Base-by-base conservation (phyloP, 2,888 invertebrate species). In the Drosophila anomalipes region DNA sequence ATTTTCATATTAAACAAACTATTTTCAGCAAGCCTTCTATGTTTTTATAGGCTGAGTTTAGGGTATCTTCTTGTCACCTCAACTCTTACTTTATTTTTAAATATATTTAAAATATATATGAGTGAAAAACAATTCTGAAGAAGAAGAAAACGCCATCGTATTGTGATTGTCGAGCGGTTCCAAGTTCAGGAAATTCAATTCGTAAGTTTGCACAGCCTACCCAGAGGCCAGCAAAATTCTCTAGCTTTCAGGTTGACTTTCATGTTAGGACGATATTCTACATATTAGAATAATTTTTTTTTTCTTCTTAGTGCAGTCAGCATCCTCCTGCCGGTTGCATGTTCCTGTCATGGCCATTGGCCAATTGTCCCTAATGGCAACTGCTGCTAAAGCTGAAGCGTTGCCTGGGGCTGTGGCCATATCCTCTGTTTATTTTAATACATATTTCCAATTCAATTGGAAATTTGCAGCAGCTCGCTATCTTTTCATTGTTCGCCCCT, bases 371-470 rank as follows among this genome's bases (percentile, higher is more conserved):
- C 73, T 78, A 74, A 74, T 73, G 53, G 78, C 64, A 19, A 65
- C 37, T 37, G 37, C 26, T 58, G 67, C n/a, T 28, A 3, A 41
- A 41, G 28, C 56, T 26, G 47, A 9, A 16, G 16, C 47, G 7
- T 14, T 26, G 47, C 2, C 22, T 22, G 22, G 19, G 22, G 3
- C 47, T 37, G 16, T 16, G 3, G 22, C 32, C 28, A 33, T 51
- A 30, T 47, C 51, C 58, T 51, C 28, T 72, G 70, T 44, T 44
- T 75, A 65, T 82, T 88, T 75, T 75, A 77, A 81, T 79, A 75
- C 79, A 68, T 67, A 78, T 84, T 78, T 79, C 63, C 87, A 84
- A 83, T 84, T 90, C 87, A 78, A 89, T 82, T 81, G 85, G 74
- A 79, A 64, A 75, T 83, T 72, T 79, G 64, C 79, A 61, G 64